These are phyloP conservation scores for Cliona cf. orientalis DNA, from an alignment of 37 sponge, comb jelly and placozoan species.

Conservation along the genomic window DNA sequence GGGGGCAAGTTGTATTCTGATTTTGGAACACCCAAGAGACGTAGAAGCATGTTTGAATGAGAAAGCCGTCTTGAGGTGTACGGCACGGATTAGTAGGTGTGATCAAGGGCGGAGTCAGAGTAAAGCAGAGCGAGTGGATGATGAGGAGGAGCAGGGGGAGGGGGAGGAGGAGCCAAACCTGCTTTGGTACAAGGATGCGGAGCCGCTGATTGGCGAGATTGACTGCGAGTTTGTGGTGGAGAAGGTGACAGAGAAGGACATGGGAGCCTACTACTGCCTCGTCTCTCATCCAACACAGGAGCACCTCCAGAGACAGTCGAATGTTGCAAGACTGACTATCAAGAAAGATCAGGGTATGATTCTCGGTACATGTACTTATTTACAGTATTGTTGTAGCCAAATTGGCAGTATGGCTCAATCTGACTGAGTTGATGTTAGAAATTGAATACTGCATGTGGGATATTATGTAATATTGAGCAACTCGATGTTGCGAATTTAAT, in stretches of 20 bases:
- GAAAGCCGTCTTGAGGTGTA: slow-evolving; percentile 32
- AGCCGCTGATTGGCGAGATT: slow-evolving; percentile 50
- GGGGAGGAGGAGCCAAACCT: slow-evolving; percentile 2
- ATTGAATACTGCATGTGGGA: too few relatives aligned
- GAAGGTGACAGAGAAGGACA: slow-evolving; percentile 33
- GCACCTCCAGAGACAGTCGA: neutral
- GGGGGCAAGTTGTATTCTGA: slow-evolving; percentile 18
- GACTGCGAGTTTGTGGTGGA: slow-evolving; percentile 8
- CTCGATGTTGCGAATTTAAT: too few relatives aligned
- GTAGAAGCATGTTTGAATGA: neutral
- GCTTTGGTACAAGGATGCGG: slow-evolving; percentile 61
- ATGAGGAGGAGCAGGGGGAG: neutral
- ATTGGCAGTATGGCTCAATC: too few relatives aligned
- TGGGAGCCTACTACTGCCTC: slow-evolving; percentile 50
- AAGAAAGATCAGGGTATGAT: neutral
- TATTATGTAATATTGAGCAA: too few relatives aligned
- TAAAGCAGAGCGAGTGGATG: neutral
- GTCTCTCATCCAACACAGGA: slow-evolving; percentile 26
- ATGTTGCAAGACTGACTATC: slow-evolving; percentile 14
- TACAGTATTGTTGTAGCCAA: too few relatives aligned
- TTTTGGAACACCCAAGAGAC: slow-evolving; percentile 43
- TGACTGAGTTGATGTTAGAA: neutral
- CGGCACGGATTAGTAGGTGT: slow-evolving; percentile 5
- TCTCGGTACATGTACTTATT: too few relatives aligned
- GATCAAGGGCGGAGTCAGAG: neutral